These are phyloP conservation scores for Synergus gifuensis DNA, from an alignment of 2,888 invertebrate species.

Conservation along the genomic window DNA sequence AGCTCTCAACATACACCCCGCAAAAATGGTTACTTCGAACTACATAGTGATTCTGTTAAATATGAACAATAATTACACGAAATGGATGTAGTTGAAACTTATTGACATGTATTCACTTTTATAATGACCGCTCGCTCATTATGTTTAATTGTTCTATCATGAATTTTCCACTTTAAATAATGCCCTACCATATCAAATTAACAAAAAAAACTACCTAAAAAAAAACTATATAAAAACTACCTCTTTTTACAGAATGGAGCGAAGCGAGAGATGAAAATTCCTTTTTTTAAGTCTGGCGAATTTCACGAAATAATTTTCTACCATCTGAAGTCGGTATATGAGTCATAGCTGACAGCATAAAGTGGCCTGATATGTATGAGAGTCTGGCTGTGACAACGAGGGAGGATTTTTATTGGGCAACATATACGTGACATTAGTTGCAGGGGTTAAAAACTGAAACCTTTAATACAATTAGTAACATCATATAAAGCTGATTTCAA, in stretches of 20 bases:
- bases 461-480: background rate
- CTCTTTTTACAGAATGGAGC: too few relatives aligned
- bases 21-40: background rate
- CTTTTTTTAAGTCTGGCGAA: too few relatives aligned
- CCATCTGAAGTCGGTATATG: background rate
- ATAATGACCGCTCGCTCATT: background rate
- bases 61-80: background rate
- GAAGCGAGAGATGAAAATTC: too few relatives aligned
- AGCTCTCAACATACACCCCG: background rate
- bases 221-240: too few relatives aligned
- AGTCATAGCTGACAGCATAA: slow-evolving; percentile 7
- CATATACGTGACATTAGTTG: background rate
- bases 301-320: background rate
- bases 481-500: background rate
- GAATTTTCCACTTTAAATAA: background rate
- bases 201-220: too few relatives aligned
- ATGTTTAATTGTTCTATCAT: background rate
- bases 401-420: background rate
- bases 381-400: background rate
- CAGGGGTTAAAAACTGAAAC: background rate
- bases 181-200: background rate
- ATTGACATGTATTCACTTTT: background rate
- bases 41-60: background rate
- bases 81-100: background rate
- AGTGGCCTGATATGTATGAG: slow-evolving; percentile 4